Evolutionary conservation across 1,140 invertebrate genomes (phyloP).

Genomic region (Anadara kagoshimensis): DNA sequence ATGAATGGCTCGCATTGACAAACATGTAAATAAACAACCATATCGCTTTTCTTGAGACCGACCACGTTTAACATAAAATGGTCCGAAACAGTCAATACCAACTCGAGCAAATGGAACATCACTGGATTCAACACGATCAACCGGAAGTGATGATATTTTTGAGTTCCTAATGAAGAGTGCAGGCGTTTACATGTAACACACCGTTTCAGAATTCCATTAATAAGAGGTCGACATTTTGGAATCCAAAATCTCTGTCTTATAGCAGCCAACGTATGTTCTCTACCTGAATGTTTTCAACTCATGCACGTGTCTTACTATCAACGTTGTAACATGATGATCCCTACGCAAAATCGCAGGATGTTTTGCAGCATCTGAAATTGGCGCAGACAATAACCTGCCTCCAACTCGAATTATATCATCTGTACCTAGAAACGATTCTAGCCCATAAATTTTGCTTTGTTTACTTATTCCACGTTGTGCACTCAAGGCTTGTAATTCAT

Average conservation of each 20-base stretch:
- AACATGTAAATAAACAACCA: too few species aligned
- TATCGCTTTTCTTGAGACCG: too few species aligned
- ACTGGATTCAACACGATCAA: constrained; percentile 9
- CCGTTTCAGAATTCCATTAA: not conserved
- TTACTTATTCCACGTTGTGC: too few species aligned
- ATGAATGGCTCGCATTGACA: too few species aligned
- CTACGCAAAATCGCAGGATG: constrained; percentile 10
- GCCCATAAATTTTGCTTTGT: too few species aligned
- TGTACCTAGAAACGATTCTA: too few species aligned
- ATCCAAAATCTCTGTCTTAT: constrained; percentile 14
- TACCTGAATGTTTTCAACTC: too few species aligned
- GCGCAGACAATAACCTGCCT: too few species aligned
- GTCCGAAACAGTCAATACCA: constrained; percentile 48
- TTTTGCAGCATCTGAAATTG: too few species aligned
- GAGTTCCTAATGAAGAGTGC: not conserved
- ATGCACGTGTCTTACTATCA: constrained; percentile 7
- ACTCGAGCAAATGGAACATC: constrained; percentile 42
- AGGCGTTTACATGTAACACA: constrained; percentile 2
- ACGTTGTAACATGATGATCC: constrained; percentile 8
- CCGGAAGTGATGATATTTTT: constrained; percentile 29
- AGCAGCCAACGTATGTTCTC: constrained; percentile 4
- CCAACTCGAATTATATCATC: too few species aligned
- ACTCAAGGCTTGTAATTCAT: too few species aligned
- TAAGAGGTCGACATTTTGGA: not conserved
- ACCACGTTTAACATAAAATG: constrained; percentile 34